Conservation (phyloP, 2,113 vertebrate species). For the Xenus cinereus region DNA sequence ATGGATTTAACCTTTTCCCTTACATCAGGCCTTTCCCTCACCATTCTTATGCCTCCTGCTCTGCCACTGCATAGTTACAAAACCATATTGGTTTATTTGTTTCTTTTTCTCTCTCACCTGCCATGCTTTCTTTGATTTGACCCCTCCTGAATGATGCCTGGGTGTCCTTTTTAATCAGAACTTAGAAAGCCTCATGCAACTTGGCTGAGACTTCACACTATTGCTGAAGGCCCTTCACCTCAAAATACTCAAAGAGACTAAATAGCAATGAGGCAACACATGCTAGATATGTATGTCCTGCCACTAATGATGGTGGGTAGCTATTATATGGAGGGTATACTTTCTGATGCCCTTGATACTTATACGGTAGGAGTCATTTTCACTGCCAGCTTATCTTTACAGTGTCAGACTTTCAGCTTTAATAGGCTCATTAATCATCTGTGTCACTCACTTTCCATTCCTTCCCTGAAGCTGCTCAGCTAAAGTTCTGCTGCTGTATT, state of each 20-base stretch:
- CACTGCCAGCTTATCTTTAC: conserved; percentile 60
- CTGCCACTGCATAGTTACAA: not conserved
- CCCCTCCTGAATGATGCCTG: not conserved
- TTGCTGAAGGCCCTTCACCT: conserved; percentile 31
- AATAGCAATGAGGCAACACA: not conserved
- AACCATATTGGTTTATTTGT: not conserved
- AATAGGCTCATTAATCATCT: conserved; percentile 70
- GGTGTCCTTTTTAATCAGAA: conserved; percentile 16
- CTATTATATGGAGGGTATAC: conserved; percentile 1
- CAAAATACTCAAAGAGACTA: conserved; percentile 12
- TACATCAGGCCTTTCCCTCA: not conserved
- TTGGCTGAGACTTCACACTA: not conserved
- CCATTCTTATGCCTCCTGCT: not conserved
- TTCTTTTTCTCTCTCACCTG: not conserved
- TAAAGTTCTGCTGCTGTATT: conserved; percentile 42
- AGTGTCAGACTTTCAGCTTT: conserved; percentile 58
- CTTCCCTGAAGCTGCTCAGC: conserved; percentile 53
- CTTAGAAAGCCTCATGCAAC: not conserved
- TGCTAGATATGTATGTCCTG: not conserved
- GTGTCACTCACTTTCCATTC: conserved; percentile 49
- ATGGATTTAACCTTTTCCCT: not conserved
- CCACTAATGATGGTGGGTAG: conserved; percentile 27
- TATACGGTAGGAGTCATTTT: conserved; percentile 54
- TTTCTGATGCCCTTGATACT: conserved; percentile 56
- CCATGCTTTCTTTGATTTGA: not conserved